A percentile compares a stretch with the other conserved stretches of the same genome.
These are phyloP conservation scores for Mellilla xanthometata DNA, from an alignment of 2,888 invertebrate genomes.

Conservation along the genomic window DNA sequence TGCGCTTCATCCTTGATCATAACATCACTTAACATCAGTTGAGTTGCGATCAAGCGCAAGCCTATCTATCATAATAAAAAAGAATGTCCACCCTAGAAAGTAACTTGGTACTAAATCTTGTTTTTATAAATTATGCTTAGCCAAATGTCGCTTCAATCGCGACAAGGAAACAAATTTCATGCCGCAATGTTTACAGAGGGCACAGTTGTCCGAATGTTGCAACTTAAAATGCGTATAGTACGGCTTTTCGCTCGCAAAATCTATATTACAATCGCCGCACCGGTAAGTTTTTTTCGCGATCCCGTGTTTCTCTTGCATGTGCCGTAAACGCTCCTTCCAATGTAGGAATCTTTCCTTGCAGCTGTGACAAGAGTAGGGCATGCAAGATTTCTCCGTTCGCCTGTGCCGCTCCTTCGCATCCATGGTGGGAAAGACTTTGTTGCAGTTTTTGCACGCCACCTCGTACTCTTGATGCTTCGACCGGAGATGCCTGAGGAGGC, in stretches of 20 bases:
- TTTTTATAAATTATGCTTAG: slow-evolving; percentile 49
- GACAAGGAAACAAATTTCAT: slow-evolving; percentile 62
- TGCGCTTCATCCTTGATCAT: no score
- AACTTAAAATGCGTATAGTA: slow-evolving; percentile 69
- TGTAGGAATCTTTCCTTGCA: slow-evolving; percentile 65
- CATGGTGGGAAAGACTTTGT: slow-evolving; percentile 64
- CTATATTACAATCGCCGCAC: slow-evolving; percentile 62
- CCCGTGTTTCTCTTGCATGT: slow-evolving; percentile 66
- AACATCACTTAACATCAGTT: no score
- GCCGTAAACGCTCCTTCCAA: slow-evolving; percentile 58
- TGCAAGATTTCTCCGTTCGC: slow-evolving; percentile 61
- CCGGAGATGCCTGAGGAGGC: slow-evolving; percentile 59
- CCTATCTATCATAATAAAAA: no score
- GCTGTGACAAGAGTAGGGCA: slow-evolving; percentile 67
- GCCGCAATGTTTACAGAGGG: slow-evolving; percentile 66
- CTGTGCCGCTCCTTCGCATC: slow-evolving; percentile 68
- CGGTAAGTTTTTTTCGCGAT: slow-evolving; percentile 50
- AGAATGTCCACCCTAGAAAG: no score
- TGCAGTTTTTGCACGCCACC: slow-evolving; percentile 61
- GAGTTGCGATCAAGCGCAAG: no score
- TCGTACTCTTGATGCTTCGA: slow-evolving; percentile 67
- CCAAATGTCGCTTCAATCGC: slow-evolving; percentile 61
- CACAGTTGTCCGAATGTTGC: slow-evolving; percentile 65
- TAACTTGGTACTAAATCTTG: no score
- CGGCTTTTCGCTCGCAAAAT: slow-evolving; percentile 54